These are phyloP conservation scores for Ypsolopha scabrella DNA, from an alignment of 2,888 invertebrate species.

Conservation along the genomic window DNA sequence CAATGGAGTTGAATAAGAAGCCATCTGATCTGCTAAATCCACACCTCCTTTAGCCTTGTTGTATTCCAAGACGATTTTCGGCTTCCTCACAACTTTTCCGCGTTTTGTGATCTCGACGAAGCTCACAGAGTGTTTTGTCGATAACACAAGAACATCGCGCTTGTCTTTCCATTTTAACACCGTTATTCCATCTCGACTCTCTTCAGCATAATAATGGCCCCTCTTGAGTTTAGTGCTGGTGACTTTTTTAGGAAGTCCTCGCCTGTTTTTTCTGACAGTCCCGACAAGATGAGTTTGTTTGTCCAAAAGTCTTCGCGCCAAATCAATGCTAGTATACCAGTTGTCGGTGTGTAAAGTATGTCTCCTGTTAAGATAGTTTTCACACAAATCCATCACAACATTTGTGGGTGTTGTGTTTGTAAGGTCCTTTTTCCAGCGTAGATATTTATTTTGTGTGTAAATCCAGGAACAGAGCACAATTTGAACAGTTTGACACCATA, in stretches of 20 bases:
- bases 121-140: slow-evolving; percentile 4
- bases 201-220: slow-evolving; percentile 1
- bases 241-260: too few species aligned
- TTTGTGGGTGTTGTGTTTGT: slow-evolving; percentile 9
- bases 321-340: slow-evolving; percentile 13
- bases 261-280: slow-evolving; percentile 9
- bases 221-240: too few species aligned
- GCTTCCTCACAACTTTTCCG: neutral
- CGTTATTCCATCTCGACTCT: slow-evolving; percentile 6
- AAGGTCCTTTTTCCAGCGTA: neutral
- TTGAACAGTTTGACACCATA: slow-evolving; percentile 23
- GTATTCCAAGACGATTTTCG: neutral
- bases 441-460: slow-evolving; percentile 11
- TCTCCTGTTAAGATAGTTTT: slow-evolving; percentile 12
- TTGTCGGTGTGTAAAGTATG: slow-evolving; percentile 14
- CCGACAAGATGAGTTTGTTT: slow-evolving; percentile 12
- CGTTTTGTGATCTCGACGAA: neutral
- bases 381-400: slow-evolving; percentile 11
- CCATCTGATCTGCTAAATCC: slow-evolving; percentile 2
- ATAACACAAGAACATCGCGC: slow-evolving; percentile 3
- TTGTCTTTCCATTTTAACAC: slow-evolving; percentile 8
- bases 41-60: slow-evolving; percentile 4
- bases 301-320: slow-evolving; percentile 10
- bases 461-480: slow-evolving; percentile 14
- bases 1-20: too few species aligned